phyloP scores from a whole-genome alignment of 2,888 invertebrate genomes.

The Silvanus unidentatus region DNA sequence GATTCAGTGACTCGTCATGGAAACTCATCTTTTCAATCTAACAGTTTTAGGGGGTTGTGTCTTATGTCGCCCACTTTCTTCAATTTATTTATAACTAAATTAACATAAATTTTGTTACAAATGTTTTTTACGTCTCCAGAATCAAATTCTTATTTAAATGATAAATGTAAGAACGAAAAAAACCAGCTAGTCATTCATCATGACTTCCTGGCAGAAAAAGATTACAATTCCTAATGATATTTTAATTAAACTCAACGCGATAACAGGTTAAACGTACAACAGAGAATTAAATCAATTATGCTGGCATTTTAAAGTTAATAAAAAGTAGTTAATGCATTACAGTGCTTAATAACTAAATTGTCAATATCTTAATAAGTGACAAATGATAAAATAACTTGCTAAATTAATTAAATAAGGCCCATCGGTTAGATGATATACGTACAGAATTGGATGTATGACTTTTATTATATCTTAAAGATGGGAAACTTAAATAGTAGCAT shows the following conservation, averaged over 20 bases:
- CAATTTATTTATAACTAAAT: too few species aligned
- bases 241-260: too few species aligned
- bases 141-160: neutral
- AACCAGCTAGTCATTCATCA: too few species aligned
- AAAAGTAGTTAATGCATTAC: neutral
- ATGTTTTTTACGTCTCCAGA: neutral
- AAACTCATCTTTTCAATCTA: too few species aligned
- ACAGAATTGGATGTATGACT: neutral
- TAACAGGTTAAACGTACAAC: neutral
- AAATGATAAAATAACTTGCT: neutral
- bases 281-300: neutral
- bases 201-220: too few species aligned
- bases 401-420: neutral
- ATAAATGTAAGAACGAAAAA: neutral
- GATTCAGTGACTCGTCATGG: too few species aligned
- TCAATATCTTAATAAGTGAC: too few species aligned
- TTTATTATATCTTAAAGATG: neutral
- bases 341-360: neutral
- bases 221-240: too few species aligned
- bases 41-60: too few species aligned
- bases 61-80: too few species aligned
- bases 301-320: neutral
- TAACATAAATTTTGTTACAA: too few species aligned
- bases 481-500: constrained; percentile 30
- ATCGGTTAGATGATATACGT: neutral